Base-by-base conservation (phyloP, 2,888 invertebrate species). In the Melanostoma scalare region DNA sequence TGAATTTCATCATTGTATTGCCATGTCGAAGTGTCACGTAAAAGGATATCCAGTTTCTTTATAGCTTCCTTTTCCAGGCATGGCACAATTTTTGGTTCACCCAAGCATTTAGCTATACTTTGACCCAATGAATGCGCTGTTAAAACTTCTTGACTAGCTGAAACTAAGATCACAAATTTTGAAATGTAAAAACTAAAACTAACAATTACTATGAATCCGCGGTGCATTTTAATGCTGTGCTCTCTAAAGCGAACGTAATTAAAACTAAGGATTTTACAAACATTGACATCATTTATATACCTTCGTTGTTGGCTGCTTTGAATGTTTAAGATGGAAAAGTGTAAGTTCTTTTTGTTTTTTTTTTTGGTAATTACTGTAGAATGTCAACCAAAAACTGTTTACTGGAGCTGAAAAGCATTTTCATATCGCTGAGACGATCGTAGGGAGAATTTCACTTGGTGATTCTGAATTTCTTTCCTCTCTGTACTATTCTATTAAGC, bases 11-110 rank as follows among this genome's bases (percentile, higher is more conserved):
- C 90, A 86, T 87, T 89, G 35, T 90, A 82, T 3, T 88, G 82
- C 91, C 91, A 91, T 2, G 89, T 90, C 40, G 85, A 87, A 71
- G 91, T 90, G 71, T 90, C 91, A 84, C 87, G 86, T 6, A 92
- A 88, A 2, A 92, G 92, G 6, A 89, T 89, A 78, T 93, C 92
- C 53, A 93, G 87, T 6, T 90, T 79, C 4, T 90, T 87, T 48
- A 92, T 85, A 0, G 91, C 88, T 82, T 90, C 89, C 73, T 89
- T 89, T 71, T 91, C 91, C n/a, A 93, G 81, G 84, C 93, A 93
- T 33, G 87, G 86, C 71, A 82, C 71, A 10, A 86, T 87, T 50
- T 72, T 60, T 3, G 77, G 35, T 2, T 86, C 85, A 1, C 85
- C 85, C 20, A 91, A 80, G 52, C 91, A 91, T 20, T 88, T 87